Evolutionary conservation across 2,113 vertebrate species (phyloP), one percentile per base, ranked within the genome.

Genomic region (Garra rufa): DNA sequence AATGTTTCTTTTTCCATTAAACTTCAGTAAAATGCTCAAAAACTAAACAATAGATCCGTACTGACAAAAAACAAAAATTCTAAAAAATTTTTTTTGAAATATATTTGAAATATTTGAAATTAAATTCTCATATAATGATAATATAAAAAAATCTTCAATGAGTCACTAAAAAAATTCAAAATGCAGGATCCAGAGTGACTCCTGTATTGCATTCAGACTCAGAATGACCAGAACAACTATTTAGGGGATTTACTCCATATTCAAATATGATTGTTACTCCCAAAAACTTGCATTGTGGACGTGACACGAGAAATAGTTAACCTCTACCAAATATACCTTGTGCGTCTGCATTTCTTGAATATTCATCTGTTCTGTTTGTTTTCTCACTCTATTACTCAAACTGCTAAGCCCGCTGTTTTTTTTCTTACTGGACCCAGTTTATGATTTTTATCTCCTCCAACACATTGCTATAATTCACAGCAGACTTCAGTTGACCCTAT

Each of bases 381-480:
- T 55, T 57, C 34, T 83, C 76, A 48, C 11, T 59, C 78, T n/a
- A 41, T 55, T n/a, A 26, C 50, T 52, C 50, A 24, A 24, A 50
- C 46, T 84, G 43, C 70, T 65, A 61, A 57, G 50, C 71, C 34
- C 59, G 63, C 67, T 24, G 4, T 34, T 69, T 74, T 41, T n/a
- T 65, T 24, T 78, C 61, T 28, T 57, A 82, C 28, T 28, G n/a
- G 67, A 48, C 59, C 14, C 52, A 50, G 26, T 15, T 65, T 46
- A 34, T 34, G 24, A 55, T 65, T 73, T 81, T 82, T 52, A 87
- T 81, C 78, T 82, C 88, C 76, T 89, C 88, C 87, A 92, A 91
- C 88, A 90, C 89, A 90, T 83, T 90, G 89, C 86, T 88, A 80
- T 89, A 90, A 93, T 94, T 91, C 85, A 90, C 90, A 91, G 91